These are phyloP conservation scores for Trissolcus japonicus DNA, from an alignment of 2,888 invertebrate genomes.

Conservation along the genomic window DNA sequence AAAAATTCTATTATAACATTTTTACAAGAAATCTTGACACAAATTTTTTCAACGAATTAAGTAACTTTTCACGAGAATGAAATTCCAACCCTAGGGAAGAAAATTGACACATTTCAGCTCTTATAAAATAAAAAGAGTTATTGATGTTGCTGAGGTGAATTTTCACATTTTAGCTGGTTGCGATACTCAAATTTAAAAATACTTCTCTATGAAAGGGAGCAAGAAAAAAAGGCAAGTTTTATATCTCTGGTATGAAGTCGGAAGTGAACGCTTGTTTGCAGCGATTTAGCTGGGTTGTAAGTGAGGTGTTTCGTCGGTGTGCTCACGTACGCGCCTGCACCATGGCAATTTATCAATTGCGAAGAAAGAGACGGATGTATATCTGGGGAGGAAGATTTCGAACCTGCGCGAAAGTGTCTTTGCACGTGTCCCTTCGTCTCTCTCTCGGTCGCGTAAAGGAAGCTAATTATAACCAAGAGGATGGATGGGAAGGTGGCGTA, in stretches of 20 bases:
- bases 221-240: neutral
- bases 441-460: conserved; percentile 49
- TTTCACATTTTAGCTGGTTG: too few relatives aligned
- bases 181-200: too few relatives aligned
- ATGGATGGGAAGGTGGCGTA: conserved; percentile 58
- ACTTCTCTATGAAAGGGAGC: too few relatives aligned
- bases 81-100: too few relatives aligned
- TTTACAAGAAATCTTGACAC: too few relatives aligned
- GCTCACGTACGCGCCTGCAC: conserved; percentile 24
- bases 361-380: conserved; percentile 27
- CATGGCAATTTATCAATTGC: conserved; percentile 49
- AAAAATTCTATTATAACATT: too few relatives aligned
- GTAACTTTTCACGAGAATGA: too few relatives aligned
- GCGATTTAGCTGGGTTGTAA: conserved; percentile 32
- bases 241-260: neutral
- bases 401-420: conserved; percentile 55
- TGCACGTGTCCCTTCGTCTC: conserved; percentile 43
- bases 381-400: conserved; percentile 43
- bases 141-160: too few relatives aligned
- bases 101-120: neutral
- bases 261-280: conserved; percentile 15
- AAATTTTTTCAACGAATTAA: too few relatives aligned
- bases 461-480: conserved; percentile 57
- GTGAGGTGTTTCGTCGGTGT: conserved; percentile 22
- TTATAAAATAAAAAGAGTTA: neutral